Percentiles rank a stretch among this genome's conserved stretches.
Conservation (phyloP, 2,797 vertebrate species). For the Columba guinea region DNA sequence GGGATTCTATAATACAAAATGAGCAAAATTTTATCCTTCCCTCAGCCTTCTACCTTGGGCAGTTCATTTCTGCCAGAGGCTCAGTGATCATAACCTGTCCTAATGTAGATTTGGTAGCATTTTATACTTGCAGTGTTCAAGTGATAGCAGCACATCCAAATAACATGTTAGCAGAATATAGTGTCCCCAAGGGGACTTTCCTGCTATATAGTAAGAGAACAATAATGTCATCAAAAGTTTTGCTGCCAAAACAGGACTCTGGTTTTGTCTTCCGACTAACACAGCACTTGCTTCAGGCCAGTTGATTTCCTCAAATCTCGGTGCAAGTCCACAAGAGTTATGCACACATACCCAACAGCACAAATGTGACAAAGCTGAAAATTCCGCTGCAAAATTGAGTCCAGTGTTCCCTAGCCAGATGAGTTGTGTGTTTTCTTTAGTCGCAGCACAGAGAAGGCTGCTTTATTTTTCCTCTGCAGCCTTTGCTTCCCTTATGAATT, state of each 20-base stretch:
- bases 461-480: neutral
- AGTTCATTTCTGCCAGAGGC: neutral
- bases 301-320: neutral
- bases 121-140: slow-evolving; percentile 16
- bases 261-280: neutral
- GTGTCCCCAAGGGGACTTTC: slow-evolving; percentile 4
- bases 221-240: slow-evolving; percentile 44
- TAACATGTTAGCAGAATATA: slow-evolving; percentile 1
- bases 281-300: slow-evolving; percentile 1
- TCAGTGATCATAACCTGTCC: neutral
- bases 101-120: neutral
- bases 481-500: neutral
- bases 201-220: neutral
- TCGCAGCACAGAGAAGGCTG: neutral
- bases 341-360: neutral
- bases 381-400: neutral
- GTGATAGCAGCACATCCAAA: neutral
- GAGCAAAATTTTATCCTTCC: neutral
- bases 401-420: neutral
- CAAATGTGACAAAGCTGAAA: neutral
- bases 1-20: neutral
- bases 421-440: neutral
- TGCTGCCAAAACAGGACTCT: neutral
- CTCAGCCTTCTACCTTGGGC: neutral
- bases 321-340: neutral